Evolutionary conservation across 1,140 invertebrate genomes (phyloP), one percentile per base, ranked within the genome.

Genomic region (Proales similis): DNA sequence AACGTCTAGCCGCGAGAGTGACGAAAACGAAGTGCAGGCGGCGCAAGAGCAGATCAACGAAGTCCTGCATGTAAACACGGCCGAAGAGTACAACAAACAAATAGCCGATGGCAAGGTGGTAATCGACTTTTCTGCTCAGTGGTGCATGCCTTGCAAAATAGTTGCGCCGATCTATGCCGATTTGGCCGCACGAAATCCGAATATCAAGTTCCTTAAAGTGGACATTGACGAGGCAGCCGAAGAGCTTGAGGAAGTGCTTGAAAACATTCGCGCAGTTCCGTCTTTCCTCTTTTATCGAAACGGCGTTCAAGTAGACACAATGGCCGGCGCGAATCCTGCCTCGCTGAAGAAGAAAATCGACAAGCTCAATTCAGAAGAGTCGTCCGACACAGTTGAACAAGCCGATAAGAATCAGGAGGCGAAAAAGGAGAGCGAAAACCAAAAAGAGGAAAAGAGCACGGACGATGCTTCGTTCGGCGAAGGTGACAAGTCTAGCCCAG

Each of bases 141-240:
- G 48, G 48, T 51, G 48, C 22, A 33, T 29, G 38, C 22, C 30
- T 29, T 51, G 48, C 17, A 22, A 29, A 14, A 24, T 33, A 22
- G 24, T 51, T 33, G 48, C 26, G 12, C 48, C 48, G 12, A 22
- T 11, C 22, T n/a, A 12, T 4, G 48, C 4, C n/a, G 30, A 51
- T 24, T 39, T 51, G 48, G 27, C 48, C 5, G 38, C 32, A 51
- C 30, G 38, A 12, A 33, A 51, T 51, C 7, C 48, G 3, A 33
- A 51, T 33, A 33, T 51, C 7, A 51, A 51, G 19, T 51, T 51
- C 30, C 22, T 51, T 29, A 51, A 51, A 51, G 30, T 51, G 5
- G 48, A 51, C 30, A 20, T 51, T 12, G 48, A 51, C 12, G 48
- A 51, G 30, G 48, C 26, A 39, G 48, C 32, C 6, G 48, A 51